phyloP scores from a whole-genome alignment of 2,888 invertebrate genomes.

The Ormyrus pomaceus region DNA sequence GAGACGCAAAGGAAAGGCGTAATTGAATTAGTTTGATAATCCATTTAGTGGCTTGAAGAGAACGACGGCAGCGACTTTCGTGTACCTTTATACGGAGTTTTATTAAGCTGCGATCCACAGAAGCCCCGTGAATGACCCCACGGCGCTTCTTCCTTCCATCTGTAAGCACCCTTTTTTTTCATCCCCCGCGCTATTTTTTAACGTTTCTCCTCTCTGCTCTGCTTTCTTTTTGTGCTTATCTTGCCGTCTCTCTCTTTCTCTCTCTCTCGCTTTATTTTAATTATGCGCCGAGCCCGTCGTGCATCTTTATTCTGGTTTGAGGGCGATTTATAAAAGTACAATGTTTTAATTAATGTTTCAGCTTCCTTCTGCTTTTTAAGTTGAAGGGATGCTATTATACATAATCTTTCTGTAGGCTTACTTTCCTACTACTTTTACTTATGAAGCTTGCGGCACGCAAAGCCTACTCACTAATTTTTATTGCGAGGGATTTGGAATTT shows the following conservation, averaged over 20 bases:
- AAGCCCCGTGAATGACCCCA: slow-evolving; percentile 63
- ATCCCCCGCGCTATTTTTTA: not conserved
- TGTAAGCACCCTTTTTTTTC: not conserved
- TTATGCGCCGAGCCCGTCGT: not conserved
- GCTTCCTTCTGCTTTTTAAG: not conserved
- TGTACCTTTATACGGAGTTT: slow-evolving; percentile 61
- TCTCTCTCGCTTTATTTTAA: slow-evolving; percentile 8
- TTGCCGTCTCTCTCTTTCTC: not conserved
- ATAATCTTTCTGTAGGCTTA: too few relatives aligned
- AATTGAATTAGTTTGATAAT: slow-evolving; percentile 71
- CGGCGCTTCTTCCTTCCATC: slow-evolving; percentile 47
- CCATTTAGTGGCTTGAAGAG: slow-evolving; percentile 64
- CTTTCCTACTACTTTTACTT: too few relatives aligned
- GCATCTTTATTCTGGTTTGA: slow-evolving; percentile 22
- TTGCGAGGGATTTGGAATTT: too few relatives aligned
- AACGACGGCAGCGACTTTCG: slow-evolving; percentile 49
- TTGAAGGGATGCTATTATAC: too few relatives aligned
- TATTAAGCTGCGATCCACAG: slow-evolving; percentile 69
- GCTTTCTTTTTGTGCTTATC: not conserved
- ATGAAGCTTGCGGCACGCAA: too few relatives aligned
- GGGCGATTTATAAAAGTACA: slow-evolving; percentile 27
- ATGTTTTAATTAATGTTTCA: slow-evolving; percentile 32
- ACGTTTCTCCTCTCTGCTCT: not conserved
- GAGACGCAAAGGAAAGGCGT: slow-evolving; percentile 62
- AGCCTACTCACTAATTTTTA: too few relatives aligned